phyloP scores from a whole-genome alignment of 2,888 invertebrate genomes.

The Eilema caniola region DNA sequence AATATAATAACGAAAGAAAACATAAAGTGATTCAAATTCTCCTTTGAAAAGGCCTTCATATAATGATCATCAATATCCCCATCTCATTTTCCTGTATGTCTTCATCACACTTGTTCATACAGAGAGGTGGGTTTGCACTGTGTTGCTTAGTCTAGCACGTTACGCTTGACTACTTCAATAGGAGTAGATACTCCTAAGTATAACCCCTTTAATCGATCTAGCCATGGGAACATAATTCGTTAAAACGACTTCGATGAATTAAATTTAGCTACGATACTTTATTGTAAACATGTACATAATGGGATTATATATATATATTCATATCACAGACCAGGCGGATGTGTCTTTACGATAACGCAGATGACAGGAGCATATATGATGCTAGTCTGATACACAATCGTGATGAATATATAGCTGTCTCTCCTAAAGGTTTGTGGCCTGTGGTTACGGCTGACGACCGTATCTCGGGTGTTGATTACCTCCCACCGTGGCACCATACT shows the following conservation, averaged over 20 bases:
- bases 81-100: background rate
- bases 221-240: background rate
- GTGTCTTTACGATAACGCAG: conserved; percentile 42
- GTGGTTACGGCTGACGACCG: conserved; percentile 46
- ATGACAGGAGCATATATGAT: conserved; percentile 46
- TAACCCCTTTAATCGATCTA: background rate
- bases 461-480: conserved; percentile 56
- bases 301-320: background rate
- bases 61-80: background rate
- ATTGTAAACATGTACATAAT: background rate
- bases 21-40: conserved; percentile 16
- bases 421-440: conserved; percentile 63
- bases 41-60: background rate
- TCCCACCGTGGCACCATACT: conserved; percentile 31
- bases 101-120: no score
- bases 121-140: no score
- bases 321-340: conserved; percentile 27
- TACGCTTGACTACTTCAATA: no score
- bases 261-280: background rate
- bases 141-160: background rate
- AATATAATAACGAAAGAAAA: conserved; percentile 14
- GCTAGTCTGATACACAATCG: conserved; percentile 58
- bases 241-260: background rate
- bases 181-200: no score
- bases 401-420: conserved; percentile 55